Base-by-base conservation (phyloP, 2,888 invertebrate species). In the Achlya flavicornis region DNA sequence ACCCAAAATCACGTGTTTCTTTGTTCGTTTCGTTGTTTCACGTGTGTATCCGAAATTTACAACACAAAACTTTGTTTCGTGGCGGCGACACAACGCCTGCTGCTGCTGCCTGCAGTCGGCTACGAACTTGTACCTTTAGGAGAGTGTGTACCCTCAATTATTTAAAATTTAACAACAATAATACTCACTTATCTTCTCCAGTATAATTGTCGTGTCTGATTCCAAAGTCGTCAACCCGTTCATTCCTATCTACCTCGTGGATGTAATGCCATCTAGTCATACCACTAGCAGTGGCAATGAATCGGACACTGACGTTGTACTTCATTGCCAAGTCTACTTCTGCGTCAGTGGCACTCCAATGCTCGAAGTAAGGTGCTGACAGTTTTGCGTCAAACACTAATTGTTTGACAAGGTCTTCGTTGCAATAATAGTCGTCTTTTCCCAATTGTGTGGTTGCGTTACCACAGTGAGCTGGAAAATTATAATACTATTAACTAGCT, bases 271-370 rank as follows among this genome's bases (percentile, higher is more conserved):
- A 98, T 63, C 98, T 94, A 0, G 98, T 98, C 0, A 98, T 89
- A 0, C 98, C 98, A 80, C 98, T 98, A 86, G 98, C 97, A 0
- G 98, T 98, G 0, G 98, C 97, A 33, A 98, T 96, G 84, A 97
- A 98, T 6, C 97, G 94, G 19, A 97, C 89, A 57, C 96, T 96
- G 4, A 97, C 96, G 70, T 96, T 96, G 78, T 97, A 98, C 58
- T 91, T 88, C 63, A 94, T 86, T 4, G 97, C 95, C 14, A 97
- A 80, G 6, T 93, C 84, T 69, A 88, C 81, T 64, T 96, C 95
- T 19, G 90, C 86, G 0, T 90, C 83, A 59, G 89, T 92, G 8
- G 94, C 92, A 16, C 93, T 87, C 95, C 95, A 95, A 5, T 86
- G 85, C 26, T 94, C 90, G 74, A 95, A 95, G 74, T 95, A 95